Evolutionary conservation across 2,797 vertebrate genomes (phyloP).

Genomic region (Cryptoblepharus egeriae): DNA sequence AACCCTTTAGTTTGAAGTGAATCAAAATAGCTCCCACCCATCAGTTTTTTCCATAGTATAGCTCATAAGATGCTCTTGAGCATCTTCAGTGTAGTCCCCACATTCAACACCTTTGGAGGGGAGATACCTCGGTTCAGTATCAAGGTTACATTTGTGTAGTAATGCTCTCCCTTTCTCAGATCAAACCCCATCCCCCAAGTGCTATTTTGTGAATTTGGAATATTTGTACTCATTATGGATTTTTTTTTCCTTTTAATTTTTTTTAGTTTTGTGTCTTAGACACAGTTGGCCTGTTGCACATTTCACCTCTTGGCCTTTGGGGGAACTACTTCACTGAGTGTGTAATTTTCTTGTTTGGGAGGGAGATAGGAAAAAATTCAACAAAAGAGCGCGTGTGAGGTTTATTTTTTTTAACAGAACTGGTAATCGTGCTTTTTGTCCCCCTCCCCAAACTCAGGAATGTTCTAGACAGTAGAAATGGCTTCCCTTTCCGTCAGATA

Average conservation of each 20-base stretch:
- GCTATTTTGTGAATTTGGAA: not conserved
- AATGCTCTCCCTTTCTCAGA: not conserved
- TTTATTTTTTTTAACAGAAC: constrained; percentile 36
- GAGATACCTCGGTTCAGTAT: not conserved
- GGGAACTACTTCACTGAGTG: constrained; percentile 25
- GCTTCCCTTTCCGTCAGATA: constrained; percentile 61
- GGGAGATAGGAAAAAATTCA: not conserved
- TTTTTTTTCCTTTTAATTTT: not conserved
- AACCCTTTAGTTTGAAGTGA: too few relatives aligned
- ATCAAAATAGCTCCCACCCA: too few relatives aligned
- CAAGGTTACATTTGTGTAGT: not conserved
- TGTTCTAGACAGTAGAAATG: constrained; percentile 68
- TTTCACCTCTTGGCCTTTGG: constrained; percentile 38
- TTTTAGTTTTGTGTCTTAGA: not conserved
- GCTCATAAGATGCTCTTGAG: not conserved
- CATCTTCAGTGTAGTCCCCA: not conserved
- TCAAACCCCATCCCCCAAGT: not conserved
- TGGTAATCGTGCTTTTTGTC: constrained; percentile 41
- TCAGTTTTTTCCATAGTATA: not conserved
- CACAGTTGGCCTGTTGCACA: not conserved
- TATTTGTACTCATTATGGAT: not conserved
- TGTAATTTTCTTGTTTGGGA: not conserved
- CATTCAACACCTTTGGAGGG: too few relatives aligned
- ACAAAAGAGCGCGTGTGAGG: not conserved
- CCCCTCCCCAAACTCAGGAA: constrained; percentile 77